Evolutionary conservation across 2,888 invertebrate species (phyloP).

Genomic region (Drosophila cracens): DNA sequence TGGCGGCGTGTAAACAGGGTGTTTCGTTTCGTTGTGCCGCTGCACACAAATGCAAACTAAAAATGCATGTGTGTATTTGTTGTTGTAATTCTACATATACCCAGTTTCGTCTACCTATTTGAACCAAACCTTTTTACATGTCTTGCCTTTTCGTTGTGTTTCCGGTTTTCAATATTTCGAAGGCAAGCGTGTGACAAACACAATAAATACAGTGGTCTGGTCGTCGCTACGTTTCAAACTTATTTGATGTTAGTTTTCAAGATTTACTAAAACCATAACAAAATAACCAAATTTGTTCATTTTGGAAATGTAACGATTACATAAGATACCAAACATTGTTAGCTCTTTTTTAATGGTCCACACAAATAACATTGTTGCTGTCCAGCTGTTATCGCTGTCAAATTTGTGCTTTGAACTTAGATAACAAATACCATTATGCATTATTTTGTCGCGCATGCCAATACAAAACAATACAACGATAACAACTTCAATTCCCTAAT

Average conservation of each 20-base stretch:
- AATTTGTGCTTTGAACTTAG: slow-evolving; percentile 39
- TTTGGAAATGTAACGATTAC: background rate
- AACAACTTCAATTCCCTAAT: slow-evolving; percentile 20
- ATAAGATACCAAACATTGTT: background rate
- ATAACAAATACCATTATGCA: slow-evolving; percentile 21
- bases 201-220: background rate
- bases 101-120: slow-evolving; percentile 42
- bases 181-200: background rate
- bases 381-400: slow-evolving; percentile 57
- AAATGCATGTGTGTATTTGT: slow-evolving; percentile 5
- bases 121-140: slow-evolving; percentile 29
- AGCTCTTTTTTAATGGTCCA: background rate
- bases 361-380: background rate
- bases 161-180: slow-evolving; percentile 26
- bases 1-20: background rate
- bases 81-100: slow-evolving; percentile 11
- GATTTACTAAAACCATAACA: background rate
- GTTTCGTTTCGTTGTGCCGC: slow-evolving; percentile 2
- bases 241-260: background rate
- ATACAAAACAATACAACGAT: background rate
- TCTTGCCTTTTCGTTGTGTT: slow-evolving; percentile 32
- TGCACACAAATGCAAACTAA: slow-evolving; percentile 13
- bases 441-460: slow-evolving; percentile 7
- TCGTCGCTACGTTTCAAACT: background rate
- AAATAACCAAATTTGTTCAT: background rate